Percentiles rank a stretch among this genome's conserved stretches.
These are phyloP conservation scores for Pseudobourletiella spinata DNA, from an alignment of 1,140 invertebrate species.

Conservation along the genomic window DNA sequence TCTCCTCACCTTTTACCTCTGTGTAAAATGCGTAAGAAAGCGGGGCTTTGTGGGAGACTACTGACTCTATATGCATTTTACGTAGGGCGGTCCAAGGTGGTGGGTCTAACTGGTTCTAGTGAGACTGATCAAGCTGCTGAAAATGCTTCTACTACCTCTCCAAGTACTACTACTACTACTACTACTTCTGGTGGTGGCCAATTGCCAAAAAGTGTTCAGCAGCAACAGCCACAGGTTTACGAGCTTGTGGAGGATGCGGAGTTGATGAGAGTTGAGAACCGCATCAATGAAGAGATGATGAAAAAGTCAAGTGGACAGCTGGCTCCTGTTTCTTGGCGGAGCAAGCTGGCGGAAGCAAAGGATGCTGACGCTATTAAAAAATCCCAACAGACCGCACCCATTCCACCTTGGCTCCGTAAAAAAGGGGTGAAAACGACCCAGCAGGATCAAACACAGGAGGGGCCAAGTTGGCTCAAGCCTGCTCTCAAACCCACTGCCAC, in stretches of 20 bases:
- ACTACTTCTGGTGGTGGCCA: no score
- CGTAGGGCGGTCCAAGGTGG: not conserved
- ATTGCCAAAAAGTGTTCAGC: not conserved
- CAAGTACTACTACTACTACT: no score
- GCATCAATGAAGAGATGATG: conserved; percentile 14
- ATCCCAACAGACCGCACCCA: not conserved
- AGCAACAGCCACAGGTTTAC: not conserved
- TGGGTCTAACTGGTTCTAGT: not conserved
- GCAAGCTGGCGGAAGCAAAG: not conserved
- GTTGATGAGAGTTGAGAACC: not conserved
- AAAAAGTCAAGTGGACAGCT: conserved; percentile 5
- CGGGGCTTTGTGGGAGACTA: no score
- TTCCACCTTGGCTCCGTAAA: conserved; percentile 2
- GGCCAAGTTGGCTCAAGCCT: not conserved
- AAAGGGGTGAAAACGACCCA: not conserved
- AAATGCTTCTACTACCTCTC: no score
- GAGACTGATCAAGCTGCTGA: no score
- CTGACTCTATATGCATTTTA: not conserved
- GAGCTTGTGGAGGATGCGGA: not conserved
- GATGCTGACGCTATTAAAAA: no score
- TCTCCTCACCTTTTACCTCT: not conserved
- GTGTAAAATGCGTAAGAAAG: no score
- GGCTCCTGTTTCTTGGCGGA: not conserved
- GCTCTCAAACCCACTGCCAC: not conserved
- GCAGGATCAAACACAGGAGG: not conserved